Evolutionary conservation across 2,888 invertebrate genomes (phyloP), one percentile per base, ranked within the genome.

Genomic region (Drosophila heteroneura): DNA sequence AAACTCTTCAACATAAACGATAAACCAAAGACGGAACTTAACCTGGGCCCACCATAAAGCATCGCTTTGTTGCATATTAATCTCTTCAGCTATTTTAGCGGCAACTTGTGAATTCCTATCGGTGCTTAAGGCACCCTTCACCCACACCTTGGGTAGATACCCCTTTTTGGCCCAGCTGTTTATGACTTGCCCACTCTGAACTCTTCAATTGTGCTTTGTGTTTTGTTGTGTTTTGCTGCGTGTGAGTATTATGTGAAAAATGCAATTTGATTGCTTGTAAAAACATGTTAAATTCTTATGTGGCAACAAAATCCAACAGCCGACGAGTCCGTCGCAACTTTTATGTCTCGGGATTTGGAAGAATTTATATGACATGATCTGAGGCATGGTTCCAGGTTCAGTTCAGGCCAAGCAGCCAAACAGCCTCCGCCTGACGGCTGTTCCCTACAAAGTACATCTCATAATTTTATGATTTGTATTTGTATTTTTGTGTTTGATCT

Each of bases 261-360:
- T 91, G 91, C 91, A 89, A 91, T 92, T 92, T 92, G 91, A 92
- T 91, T 86, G 90, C 84, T 90, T 91, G 91, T 92, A 91, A 90
- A 92, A 92, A 91, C 91, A 91, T 86, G 86, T 89, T 82, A 82
- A 82, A 82, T 85, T 84, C 91, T 83, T 80, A 79, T 83, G 82
- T 82, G 76, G 70, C 78, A 78, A 82, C 79, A 74, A 51, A 73
- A 62, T 58, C 59, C 69, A 67, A 58, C 53, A 70, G 28, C 28
- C 57, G 39, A n/a, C 60, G 61, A 61, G 41, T 56, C 59, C 65
- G 60, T 41, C 65, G 63, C 64, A 70, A 65, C 65, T 79, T 87
- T 86, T 79, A 88, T 89, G 86, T 70, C 78, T 54, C 61, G 66
- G 76, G 74, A 77, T 82, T 81, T 81, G 70, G 60, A 74, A 71